Base-by-base conservation (phyloP, 2,797 vertebrate genomes). In the Botia kubotai region DNA sequence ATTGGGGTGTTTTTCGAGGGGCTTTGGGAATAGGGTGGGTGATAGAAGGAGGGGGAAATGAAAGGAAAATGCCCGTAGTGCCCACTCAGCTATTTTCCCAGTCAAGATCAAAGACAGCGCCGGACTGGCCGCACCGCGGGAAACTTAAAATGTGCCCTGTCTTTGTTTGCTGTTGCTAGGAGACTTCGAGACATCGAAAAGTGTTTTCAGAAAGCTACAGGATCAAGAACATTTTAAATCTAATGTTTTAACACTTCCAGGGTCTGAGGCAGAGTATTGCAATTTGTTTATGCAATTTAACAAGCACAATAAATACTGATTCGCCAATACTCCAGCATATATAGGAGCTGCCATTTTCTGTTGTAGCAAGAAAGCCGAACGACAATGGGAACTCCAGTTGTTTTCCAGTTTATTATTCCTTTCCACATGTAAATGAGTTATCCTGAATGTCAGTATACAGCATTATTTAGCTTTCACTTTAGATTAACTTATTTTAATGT, bases 121-220 rank as follows among this genome's bases (percentile, higher is more conserved):
- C 79, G 92, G 91, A 92, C 93, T 84, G 89, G 92, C 89, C 91
- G 89, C 93, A 89, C 93, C 91, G 92, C 90, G 68, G 91, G 92
- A 94, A 95, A 94, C 94, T 95, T 94, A 92, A 94, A 93, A 94
- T 94, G 93, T 92, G 92, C 91, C 92, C 90, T 92, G 93, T 91
- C 91, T 95, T 95, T 95, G 94, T 95, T 95, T 94, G 93, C 92
- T 90, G 94, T 95, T 95, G 94, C 94, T 95, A 95, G 92, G 94
- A 92, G 89, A 95, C 92, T 88, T 89, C 86, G 87, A 90, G 88
- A 89, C 90, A 90, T 92, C 92, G 91, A 90, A 93, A 94, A 94
- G 93, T 94, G 93, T 94, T 94, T 93, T 93, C 93, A 88, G 90
- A 92, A 90, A 93, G 92, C 90, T 88, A 92, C 90, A 91, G 93